These are phyloP conservation scores for Candoia aspera DNA, from an alignment of 2,113 vertebrate species.

Conservation along the genomic window DNA sequence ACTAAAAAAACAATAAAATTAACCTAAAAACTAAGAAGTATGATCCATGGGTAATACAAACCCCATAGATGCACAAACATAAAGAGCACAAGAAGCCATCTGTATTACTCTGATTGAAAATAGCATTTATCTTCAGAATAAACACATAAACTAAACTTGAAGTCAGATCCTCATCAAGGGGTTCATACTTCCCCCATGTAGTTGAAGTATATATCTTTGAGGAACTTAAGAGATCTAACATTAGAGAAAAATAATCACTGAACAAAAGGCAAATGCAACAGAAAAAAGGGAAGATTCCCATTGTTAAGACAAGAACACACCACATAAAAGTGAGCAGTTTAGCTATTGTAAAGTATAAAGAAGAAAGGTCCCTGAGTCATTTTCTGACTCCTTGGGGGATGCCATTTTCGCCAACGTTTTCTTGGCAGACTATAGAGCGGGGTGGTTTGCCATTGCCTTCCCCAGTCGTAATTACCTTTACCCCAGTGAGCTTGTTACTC, in stretches of 20 bases:
- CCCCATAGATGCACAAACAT: background rate
- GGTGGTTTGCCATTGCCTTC: too few species aligned
- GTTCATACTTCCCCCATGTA: background rate
- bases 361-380: too few species aligned
- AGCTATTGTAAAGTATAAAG: background rate
- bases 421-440: too few species aligned
- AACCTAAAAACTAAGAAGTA: background rate
- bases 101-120: background rate
- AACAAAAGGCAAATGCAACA: conserved; percentile 29
- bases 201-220: too few species aligned
- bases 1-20: background rate
- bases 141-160: background rate
- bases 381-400: too few species aligned
- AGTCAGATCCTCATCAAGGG: background rate
- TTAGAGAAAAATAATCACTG: conserved; percentile 13
- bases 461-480: too few species aligned
- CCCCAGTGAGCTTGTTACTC: too few species aligned
- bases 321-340: conserved; percentile 5
- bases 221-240: background rate
- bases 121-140: background rate
- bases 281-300: background rate
- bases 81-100: background rate
- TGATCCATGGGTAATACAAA: too few species aligned
- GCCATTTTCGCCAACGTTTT: too few species aligned
- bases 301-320: rapidly evolving